Evolutionary conservation across 2,797 vertebrate species (phyloP), one percentile per base, ranked within the genome.

Genomic region (Emydoidea blandingii): DNA sequence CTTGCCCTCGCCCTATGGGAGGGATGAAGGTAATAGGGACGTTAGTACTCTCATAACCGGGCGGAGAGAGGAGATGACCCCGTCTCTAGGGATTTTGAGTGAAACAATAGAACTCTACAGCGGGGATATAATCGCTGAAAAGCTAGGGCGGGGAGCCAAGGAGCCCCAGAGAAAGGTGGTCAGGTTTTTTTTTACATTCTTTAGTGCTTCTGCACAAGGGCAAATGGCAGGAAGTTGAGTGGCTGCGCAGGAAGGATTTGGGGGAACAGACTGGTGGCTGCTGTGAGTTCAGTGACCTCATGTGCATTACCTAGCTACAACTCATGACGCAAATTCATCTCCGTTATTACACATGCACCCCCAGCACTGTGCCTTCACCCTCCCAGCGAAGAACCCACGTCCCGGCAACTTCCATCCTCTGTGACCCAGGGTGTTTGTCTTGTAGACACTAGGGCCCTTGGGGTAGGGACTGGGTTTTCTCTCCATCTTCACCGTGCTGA

Each of bases 381-480:
- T 5, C n/a, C 34, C n/a, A 9, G 9, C 4, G 3, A 11, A n/a
- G n/a, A 68, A 68, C 65, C 34, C n/a, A n/a, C 19, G 4, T 2
- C n/a, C 65, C 19, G 10, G n/a, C n/a, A 21, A 68, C 18, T 21
- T 34, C 19, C 65, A 65, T 9, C 34, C 34, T 21, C 34, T 65
- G 34, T 8, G 8, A 19, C 16, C 16, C 15, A 19, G 7, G 34
- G 8, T 9, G 34, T 65, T 34, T n/a, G 62, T 19, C 62, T n/a
- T 65, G 14, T 9, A 65, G 62, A 19, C 31, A 19, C 1, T 5
- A 65, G 9, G 15, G 31, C 62, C 62, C 34, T 19, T 65, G 8
- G 16, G 34, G 62, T 10, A 37, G 62, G 34, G 16, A 23, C 19
- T 10, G 9, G n/a, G 9, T 37, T 23, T 12, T 68, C 65, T 5